phyloP scores from a whole-genome alignment of 2,113 vertebrate genomes.

The Trinectes maculatus region DNA sequence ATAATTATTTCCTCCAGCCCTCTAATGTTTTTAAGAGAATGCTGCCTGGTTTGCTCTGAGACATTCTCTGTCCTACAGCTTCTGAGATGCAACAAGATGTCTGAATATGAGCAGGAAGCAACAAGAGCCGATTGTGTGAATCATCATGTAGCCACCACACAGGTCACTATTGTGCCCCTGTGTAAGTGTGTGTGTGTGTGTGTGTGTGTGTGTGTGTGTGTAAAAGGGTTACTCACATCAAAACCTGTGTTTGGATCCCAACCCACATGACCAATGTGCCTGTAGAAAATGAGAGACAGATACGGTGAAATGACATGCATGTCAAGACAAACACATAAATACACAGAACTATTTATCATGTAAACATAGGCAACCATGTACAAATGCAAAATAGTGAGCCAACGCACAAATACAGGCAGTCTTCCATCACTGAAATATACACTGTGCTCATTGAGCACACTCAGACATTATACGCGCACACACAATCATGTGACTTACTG shows the following conservation, averaged over 20 bases:
- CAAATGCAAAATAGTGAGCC: conserved; percentile 29
- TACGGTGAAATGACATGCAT: conserved; percentile 16
- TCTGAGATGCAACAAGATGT: not conserved
- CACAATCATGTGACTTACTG: conserved; percentile 84
- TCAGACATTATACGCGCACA: conserved; percentile 17
- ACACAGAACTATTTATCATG: conserved; percentile 12
- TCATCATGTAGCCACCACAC: conserved; percentile 65
- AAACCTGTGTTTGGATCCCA: conserved; percentile 99
- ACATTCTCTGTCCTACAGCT: conserved; percentile 3
- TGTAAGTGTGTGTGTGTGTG: not conserved
- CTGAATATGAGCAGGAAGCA: conserved; percentile 48
- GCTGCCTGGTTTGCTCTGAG: not conserved
- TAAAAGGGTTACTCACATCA: conserved; percentile 90
- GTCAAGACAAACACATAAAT: conserved; percentile 11
- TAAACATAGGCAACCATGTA: conserved; percentile 9
- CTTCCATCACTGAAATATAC: conserved; percentile 14
- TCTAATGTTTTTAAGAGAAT: not conserved
- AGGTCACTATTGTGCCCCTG: conserved; percentile 72
- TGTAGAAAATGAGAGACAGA: conserved; percentile 72
- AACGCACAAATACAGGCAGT: conserved; percentile 14
- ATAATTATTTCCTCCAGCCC: not conserved
- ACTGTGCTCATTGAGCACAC: conserved; percentile 38
- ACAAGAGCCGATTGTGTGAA: conserved; percentile 74
- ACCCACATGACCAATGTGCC: conserved; percentile 98
- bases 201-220: conserved; percentile 14